Evolutionary conservation across 2,113 vertebrate genomes (phyloP), one percentile per base, ranked within the genome.

Genomic region (Plestiodon gilberti): DNA sequence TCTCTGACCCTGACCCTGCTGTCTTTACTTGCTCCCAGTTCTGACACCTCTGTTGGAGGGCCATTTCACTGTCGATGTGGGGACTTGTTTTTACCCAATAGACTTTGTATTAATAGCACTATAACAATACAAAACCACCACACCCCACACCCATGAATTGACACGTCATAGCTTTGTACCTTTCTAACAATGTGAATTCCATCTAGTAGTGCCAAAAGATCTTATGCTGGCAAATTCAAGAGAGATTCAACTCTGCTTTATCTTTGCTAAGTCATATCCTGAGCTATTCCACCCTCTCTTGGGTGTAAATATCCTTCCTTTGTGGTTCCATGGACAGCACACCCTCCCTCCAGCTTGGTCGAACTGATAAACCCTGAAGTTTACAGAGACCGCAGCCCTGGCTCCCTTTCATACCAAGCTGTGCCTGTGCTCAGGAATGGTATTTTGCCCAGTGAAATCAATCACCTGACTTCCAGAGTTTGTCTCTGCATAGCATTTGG

Each of bases 401-500:
- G 6, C 40, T 64, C n/a, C 55, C 30, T 67, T 82, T 57, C 20
- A 35, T 28, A 35, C 11, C 43, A 69, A 57, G 28, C n/a, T 57
- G 48, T 15, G 30, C n/a, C 81, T 71, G n/a, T 3, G 48, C 65
- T 38, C 25, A 25, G 23, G 57, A 23, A 35, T 57, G 75, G 33
- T 10, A 22, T 17, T 38, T 30, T 43, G 65, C 35, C 25, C 59
- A 55, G 52, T 35, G 75, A 70, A 77, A 55, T 69, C 33, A 18
- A 59, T 78, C 65, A 67, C 6, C 8, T 28, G 28, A 14, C 55
- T 62, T 43, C 13, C 17, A 38, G 9, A 33, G 52, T 40, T 83
- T 87, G 76, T 82, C 73, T 78, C 33, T 61, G 80, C 73, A 84
- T 3, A 74, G n/a, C 67, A 88, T 20, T 74, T 87, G 28, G 62